Conservation (phyloP, 2,888 invertebrate species). For the Campoplex capitator region DNA sequence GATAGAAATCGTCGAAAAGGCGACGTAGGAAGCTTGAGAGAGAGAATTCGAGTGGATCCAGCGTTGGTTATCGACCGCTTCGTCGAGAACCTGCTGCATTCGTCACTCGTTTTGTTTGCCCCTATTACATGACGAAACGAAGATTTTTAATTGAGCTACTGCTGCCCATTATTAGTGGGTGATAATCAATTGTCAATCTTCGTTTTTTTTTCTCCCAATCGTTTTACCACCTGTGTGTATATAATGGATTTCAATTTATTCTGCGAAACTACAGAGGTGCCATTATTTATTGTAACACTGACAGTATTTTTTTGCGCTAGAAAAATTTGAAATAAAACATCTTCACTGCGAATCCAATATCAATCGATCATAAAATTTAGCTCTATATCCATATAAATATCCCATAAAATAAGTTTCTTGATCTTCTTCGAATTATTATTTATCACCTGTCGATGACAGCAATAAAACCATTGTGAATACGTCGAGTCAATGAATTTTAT, state of each 20-base stretch:
- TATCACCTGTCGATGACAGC: background rate
- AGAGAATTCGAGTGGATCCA: conserved; percentile 65
- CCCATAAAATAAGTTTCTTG: background rate
- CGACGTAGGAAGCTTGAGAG: conserved; percentile 22
- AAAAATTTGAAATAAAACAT: background rate
- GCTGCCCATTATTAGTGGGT: conserved; percentile 73
- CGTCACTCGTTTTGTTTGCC: conserved; percentile 60
- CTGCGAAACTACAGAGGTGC: background rate
- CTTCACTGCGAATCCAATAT: background rate
- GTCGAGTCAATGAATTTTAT: too few species aligned
- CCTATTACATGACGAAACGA: conserved; percentile 76
- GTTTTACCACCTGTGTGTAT: background rate
- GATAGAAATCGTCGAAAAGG: conserved; percentile 19
- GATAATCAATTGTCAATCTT: conserved; percentile 58
- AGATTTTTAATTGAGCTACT: conserved; percentile 77
- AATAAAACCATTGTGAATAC: too few species aligned
- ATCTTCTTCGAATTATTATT: background rate
- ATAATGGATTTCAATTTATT: background rate
- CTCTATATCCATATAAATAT: background rate
- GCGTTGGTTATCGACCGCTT: conserved; percentile 75
- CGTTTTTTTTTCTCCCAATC: background rate
- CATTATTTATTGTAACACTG: background rate
- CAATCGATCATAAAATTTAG: background rate
- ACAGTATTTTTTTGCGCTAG: background rate
- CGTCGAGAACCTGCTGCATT: conserved; percentile 68